Percentiles rank a stretch among this genome's conserved stretches.
Evolutionary conservation across 2,888 invertebrate genomes (phyloP).

Genomic region (Trisateles emortualis): DNA sequence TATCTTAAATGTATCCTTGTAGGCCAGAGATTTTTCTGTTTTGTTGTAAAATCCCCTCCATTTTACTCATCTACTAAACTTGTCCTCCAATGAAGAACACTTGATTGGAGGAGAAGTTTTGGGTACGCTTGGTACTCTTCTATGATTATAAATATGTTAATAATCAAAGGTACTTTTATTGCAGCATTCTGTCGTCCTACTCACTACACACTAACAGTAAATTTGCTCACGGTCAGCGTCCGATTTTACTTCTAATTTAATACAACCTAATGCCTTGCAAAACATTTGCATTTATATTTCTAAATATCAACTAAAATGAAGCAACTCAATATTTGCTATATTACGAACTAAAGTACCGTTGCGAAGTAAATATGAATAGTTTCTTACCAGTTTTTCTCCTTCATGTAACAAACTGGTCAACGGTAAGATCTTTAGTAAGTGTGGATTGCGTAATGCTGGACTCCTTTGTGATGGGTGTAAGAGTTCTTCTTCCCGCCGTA

Average conservation of each 20-base stretch:
- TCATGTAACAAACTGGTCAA: conserved; percentile 87
- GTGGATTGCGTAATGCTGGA: conserved; percentile 87
- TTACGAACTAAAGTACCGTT: background rate
- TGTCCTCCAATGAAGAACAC: too few relatives aligned
- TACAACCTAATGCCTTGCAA: background rate
- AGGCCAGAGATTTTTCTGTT: too few relatives aligned
- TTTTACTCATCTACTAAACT: too few relatives aligned
- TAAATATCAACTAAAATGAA: background rate
- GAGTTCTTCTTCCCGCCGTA: conserved; percentile 84
- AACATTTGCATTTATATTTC: background rate
- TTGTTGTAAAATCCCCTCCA: too few relatives aligned
- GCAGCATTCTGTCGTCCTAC: too few relatives aligned
- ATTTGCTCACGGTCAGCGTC: background rate
- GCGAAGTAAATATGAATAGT: conserved; percentile 4
- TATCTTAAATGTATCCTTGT: too few relatives aligned
- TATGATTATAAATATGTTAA: too few relatives aligned
- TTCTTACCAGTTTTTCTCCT: conserved; percentile 86
- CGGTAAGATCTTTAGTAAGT: conserved; percentile 83
- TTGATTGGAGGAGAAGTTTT: too few relatives aligned
- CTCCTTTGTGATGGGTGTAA: conserved; percentile 86
- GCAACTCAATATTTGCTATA: background rate
- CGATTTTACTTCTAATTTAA: too few relatives aligned
- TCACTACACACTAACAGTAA: too few relatives aligned
- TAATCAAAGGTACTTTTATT: too few relatives aligned
- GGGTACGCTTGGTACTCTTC: too few relatives aligned